Percentiles rank a stretch among this genome's conserved stretches.
phyloP scores from a whole-genome alignment of 2,797 vertebrate genomes.

The Lithobates pipiens region DNA sequence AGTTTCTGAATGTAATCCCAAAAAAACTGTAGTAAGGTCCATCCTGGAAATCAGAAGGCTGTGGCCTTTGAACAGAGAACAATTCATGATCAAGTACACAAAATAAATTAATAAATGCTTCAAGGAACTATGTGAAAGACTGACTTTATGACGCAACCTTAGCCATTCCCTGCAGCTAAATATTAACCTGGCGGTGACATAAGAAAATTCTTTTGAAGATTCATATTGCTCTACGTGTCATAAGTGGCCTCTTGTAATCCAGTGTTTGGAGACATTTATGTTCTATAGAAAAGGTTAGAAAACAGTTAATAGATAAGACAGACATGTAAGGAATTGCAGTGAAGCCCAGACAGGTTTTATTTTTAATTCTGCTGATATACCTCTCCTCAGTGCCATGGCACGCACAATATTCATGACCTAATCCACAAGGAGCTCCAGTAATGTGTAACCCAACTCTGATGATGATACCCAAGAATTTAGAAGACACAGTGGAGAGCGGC shows the following conservation, averaged over 20 bases:
- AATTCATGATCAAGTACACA: neutral
- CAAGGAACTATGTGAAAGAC: neutral
- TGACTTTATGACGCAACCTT: neutral
- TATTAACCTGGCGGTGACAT: neutral
- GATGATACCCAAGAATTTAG: conserved; percentile 34
- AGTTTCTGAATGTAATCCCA: neutral
- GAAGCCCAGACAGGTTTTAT: conserved; percentile 28
- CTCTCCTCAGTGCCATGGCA: conserved; percentile 7
- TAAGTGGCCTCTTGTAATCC: neutral
- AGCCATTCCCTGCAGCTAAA: neutral
- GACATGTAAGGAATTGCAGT: conserved; percentile 42
- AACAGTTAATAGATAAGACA: neutral
- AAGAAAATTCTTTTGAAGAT: neutral
- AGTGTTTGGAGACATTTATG: neutral
- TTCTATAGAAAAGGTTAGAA: neutral
- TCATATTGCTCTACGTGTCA: neutral
- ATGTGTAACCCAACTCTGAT: conserved; percentile 39
- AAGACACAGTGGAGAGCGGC: conserved; percentile 12
- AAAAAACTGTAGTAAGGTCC: neutral
- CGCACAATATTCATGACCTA: conserved; percentile 30
- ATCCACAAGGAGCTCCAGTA: conserved; percentile 7
- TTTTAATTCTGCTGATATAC: conserved; percentile 48
- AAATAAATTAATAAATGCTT: neutral
- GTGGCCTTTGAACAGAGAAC: neutral
- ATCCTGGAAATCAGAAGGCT: neutral